These are phyloP conservation scores for Eupithecia insigniata DNA, from an alignment of 2,888 invertebrate genomes.

Conservation along the genomic window DNA sequence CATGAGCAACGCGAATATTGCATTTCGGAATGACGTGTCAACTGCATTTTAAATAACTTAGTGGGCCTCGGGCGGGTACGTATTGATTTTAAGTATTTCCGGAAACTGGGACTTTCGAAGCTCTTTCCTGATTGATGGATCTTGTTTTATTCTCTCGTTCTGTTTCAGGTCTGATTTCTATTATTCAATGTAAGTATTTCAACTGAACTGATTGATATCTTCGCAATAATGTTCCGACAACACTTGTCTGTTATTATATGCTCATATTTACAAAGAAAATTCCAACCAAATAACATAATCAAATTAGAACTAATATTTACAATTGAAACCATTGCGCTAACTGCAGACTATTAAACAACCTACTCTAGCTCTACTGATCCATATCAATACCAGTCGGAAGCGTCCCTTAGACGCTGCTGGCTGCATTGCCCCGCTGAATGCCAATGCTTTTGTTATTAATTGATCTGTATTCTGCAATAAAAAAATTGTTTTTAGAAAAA, in stretches of 20 bases:
- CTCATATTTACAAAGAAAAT: too few species aligned
- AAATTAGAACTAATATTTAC: too few species aligned
- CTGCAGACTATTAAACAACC: too few species aligned
- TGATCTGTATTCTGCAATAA: background rate
- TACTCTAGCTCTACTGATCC: too few species aligned
- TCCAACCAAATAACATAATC: too few species aligned
- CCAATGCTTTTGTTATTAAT: too few species aligned
- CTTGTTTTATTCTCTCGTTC: slow-evolving; percentile 12
- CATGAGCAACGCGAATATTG: slow-evolving; percentile 78
- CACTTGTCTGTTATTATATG: background rate
- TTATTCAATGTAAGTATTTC: background rate
- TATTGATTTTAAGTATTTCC: slow-evolving; percentile 63
- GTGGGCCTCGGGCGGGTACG: slow-evolving; percentile 54
- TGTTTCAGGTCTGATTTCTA: background rate
- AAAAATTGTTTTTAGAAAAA: background rate
- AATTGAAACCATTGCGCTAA: too few species aligned
- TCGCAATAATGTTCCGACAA: background rate
- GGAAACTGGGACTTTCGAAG: slow-evolving; percentile 22
- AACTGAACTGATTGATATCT: background rate
- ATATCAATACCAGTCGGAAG: too few species aligned
- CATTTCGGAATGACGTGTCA: slow-evolving; percentile 79
- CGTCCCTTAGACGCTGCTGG: too few species aligned
- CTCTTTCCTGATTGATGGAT: slow-evolving; percentile 11
- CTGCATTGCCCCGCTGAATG: too few species aligned
- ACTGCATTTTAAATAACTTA: slow-evolving; percentile 82